Percentiles rank a stretch among this genome's conserved stretches.
These are phyloP conservation scores for Agonopterix heracliana DNA, from an alignment of 2,888 invertebrate genomes.

Conservation along the genomic window DNA sequence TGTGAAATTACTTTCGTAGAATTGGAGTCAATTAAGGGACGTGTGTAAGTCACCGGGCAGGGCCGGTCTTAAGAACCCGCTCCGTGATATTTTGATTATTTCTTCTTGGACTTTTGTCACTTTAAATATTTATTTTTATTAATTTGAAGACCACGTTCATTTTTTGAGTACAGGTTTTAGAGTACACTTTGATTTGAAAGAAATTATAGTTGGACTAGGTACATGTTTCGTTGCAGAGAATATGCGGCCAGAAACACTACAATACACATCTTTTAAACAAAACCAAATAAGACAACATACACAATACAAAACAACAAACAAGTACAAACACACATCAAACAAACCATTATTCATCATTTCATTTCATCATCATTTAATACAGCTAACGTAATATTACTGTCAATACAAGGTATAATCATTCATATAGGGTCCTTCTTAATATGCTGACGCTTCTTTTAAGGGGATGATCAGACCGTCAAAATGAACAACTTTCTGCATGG, in stretches of 20 bases:
- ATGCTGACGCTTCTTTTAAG: no score
- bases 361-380: no score
- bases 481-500: no score
- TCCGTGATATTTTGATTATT: conserved; percentile 7
- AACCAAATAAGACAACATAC: background rate
- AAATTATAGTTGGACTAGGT: background rate
- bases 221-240: background rate
- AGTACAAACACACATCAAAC: no score
- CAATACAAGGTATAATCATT: no score
- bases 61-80: conserved; percentile 1
- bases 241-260: no score
- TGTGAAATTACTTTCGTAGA: conserved; percentile 76
- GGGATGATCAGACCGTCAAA: no score
- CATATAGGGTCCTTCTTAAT: no score
- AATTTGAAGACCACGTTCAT: conserved; percentile 1
- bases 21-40: conserved; percentile 68
- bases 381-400: no score
- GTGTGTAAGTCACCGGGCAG: conserved; percentile 11
- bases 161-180: background rate
- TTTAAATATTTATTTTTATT: background rate
- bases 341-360: no score
- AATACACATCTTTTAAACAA: no score
- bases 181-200: background rate
- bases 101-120: conserved; percentile 17
- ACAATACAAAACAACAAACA: no score